Evolutionary conservation across 2,113 vertebrate species (phyloP), one percentile per base, ranked within the genome.

Genomic region (Prolemur simus): DNA sequence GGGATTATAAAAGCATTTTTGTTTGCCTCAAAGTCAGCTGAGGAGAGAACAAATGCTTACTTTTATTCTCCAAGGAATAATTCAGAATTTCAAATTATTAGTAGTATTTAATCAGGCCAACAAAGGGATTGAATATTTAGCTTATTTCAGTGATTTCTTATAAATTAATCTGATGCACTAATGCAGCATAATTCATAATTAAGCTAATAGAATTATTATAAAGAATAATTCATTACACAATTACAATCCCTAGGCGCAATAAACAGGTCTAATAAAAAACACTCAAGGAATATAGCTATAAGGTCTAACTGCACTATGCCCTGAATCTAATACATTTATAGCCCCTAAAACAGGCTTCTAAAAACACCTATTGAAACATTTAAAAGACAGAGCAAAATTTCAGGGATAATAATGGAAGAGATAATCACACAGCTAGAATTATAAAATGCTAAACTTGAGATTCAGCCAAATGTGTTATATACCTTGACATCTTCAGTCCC

Each of bases 401-500:
- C 20, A 92, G 85, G 34, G 64, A 42, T 69, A 80, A 86, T 29
- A 95, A 91, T 8, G 23, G 73, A 82, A 96, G 47, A 68, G 39
- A 87, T 23, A 73, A 34, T 60, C 68, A 47, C 6, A 63, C 0
- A 5, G 52, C 58, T 91, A 94, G 45, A 96, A 12, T 37, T 58
- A 27, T 0, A 84, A 87, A 89, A 95, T 17, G 3, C 37, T 90
- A 83, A 89, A 82, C 21, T 13, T 82, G 9, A 52, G 39, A 81
- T 34, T 64, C 69, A 21, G 11, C 34, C 37, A 73, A 60, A 68
- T 29, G 18, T 8, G 23, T 69, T 37, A 80, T 82, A 95, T 98
- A 99, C 99, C 99, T 99, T 99, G 66, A 99, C 98, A 85, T 99
- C 99, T 93, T 99, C 98, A 5, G 98, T 97, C 91, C 98, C 98